These are phyloP conservation scores for Ochlodes sylvanus DNA, from an alignment of 2,888 invertebrate species.

Conservation along the genomic window DNA sequence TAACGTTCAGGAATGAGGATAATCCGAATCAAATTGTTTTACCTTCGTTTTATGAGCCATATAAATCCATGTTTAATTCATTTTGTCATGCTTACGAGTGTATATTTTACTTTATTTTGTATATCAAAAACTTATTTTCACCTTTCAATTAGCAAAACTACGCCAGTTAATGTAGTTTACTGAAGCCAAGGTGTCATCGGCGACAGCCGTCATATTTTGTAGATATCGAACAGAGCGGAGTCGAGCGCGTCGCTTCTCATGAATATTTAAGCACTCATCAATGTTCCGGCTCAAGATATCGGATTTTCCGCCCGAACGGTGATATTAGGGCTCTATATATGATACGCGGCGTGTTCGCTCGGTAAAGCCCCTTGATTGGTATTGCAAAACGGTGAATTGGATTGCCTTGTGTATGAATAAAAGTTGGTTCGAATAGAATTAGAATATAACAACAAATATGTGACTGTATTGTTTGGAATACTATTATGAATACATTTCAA, in stretches of 20 bases:
- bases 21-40: no score
- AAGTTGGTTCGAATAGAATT: constrained; percentile 25
- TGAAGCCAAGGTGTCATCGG: constrained; percentile 52
- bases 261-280: constrained; percentile 79
- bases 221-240: constrained; percentile 51
- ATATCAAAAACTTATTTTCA: neutral
- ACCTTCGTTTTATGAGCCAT: no score
- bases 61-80: no score
- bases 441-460: constrained; percentile 13
- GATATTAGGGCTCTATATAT: constrained; percentile 58
- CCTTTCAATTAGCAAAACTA: neutral
- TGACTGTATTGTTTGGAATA: constrained; percentile 1
- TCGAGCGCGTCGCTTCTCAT: constrained; percentile 60
- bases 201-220: constrained; percentile 67
- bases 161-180: constrained; percentile 35
- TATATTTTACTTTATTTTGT: no score
- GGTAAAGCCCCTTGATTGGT: constrained; percentile 38
- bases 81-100: no score
- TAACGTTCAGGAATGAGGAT: no score
- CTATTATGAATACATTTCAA: no score
- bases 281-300: constrained; percentile 77
- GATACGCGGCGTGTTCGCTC: constrained; percentile 46
- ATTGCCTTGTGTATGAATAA: constrained; percentile 33
- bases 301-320: constrained; percentile 73
- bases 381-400: constrained; percentile 34